Conservation (phyloP, 2,113 vertebrate species). For the Anarrhichthys ocellatus region DNA sequence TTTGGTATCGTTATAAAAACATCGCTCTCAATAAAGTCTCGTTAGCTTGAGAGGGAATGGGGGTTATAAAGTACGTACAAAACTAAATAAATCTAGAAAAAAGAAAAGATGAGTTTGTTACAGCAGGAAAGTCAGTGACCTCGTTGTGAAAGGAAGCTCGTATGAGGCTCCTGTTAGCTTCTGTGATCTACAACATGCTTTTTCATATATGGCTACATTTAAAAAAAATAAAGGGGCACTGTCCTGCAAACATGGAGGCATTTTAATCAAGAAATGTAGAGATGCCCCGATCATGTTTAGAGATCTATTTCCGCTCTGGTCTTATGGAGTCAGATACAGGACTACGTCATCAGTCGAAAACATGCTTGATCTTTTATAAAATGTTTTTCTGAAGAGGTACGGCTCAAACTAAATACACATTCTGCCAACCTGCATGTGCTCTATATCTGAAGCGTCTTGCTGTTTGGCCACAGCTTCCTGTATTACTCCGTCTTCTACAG, state of each 20-base stretch:
- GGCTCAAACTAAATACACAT: too few species aligned
- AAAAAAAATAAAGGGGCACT: neutral
- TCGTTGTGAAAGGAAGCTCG: neutral
- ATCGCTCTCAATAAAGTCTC: neutral
- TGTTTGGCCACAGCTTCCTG: constrained; percentile 10
- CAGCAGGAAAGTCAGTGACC: neutral
- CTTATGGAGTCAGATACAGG: constrained; percentile 1
- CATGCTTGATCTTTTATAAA: too few species aligned
- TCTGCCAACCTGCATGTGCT: constrained; percentile 60
- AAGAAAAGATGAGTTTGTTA: neutral
- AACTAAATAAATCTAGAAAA: neutral
- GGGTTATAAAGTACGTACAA: too few species aligned
- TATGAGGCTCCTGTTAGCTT: neutral
- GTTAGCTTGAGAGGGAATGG: neutral
- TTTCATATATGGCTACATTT: neutral
- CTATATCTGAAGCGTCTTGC: neutral
- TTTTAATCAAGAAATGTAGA: neutral
- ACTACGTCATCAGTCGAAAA: neutral
- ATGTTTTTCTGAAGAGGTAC: too few species aligned
- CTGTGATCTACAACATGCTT: neutral
- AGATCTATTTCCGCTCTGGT: neutral
- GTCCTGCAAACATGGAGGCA: neutral
- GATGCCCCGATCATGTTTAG: neutral
- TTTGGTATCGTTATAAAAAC: too few species aligned
- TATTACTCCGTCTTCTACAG: constrained; percentile 9